A percentile compares a stretch with the other conserved stretches of the same genome.
phyloP scores from a whole-genome alignment of 2,113 vertebrate species.

The Ptilonorhynchus violaceus region DNA sequence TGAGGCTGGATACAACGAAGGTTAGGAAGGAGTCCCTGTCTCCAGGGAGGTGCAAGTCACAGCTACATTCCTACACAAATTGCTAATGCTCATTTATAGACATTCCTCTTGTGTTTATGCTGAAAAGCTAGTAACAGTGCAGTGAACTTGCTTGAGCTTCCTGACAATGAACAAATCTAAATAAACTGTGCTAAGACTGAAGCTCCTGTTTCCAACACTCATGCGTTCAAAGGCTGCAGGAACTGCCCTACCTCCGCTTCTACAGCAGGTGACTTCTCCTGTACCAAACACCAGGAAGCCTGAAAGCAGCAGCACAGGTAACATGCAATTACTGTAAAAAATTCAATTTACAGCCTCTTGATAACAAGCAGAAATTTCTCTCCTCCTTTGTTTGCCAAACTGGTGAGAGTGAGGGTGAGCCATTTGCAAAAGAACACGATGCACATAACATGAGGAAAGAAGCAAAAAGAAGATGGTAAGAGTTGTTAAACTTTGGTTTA shows the following conservation, averaged over 20 bases:
- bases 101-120: background rate
- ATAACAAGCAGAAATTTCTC: background rate
- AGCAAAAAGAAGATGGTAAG: background rate
- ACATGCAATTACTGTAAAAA: background rate
- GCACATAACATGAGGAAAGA: background rate
- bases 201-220: background rate
- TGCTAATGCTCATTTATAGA: background rate
- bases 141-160: background rate
- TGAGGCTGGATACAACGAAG: background rate
- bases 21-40: background rate
- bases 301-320: background rate
- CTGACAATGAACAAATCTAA: background rate
- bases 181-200: background rate
- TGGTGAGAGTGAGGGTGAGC: background rate
- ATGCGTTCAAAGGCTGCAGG: background rate
- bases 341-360: background rate
- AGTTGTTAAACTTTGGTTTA: background rate
- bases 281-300: background rate
- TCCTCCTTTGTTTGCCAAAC: background rate
- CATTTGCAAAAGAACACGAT: fast-evolving
- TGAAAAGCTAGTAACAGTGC: background rate
- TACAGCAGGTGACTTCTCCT: background rate
- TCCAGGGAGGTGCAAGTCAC: background rate
- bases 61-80: background rate
- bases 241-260: background rate